A percentile compares a stretch with the other conserved stretches of the same genome.
Evolutionary conservation across 2,888 invertebrate genomes (phyloP).

Genomic region (Leptogaster cylindrica): DNA sequence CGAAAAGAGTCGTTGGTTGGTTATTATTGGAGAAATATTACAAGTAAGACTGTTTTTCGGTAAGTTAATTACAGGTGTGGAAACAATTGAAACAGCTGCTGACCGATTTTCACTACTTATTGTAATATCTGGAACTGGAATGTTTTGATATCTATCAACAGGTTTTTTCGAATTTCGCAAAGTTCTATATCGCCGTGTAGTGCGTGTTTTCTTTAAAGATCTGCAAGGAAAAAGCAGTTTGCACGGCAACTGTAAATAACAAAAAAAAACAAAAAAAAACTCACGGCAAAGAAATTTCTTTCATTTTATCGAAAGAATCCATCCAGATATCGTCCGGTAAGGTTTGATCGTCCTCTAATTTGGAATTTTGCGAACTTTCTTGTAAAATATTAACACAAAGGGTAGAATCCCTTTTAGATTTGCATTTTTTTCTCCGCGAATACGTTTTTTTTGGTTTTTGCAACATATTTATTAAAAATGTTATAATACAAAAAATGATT

Average conservation of each 20-base stretch:
- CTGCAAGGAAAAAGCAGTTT: no score
- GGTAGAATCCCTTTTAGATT: neutral
- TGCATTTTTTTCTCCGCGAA: neutral
- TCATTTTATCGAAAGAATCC: conserved; percentile 55
- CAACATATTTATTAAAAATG: neutral
- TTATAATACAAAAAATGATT: no score
- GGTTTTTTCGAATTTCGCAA: no score
- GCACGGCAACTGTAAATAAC: no score
- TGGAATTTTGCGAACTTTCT: no score
- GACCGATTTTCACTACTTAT: neutral
- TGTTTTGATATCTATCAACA: no score
- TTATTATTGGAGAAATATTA: neutral
- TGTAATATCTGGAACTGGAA: neutral
- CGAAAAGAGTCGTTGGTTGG: neutral
- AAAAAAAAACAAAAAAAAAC: no score
- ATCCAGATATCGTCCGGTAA: conserved; percentile 55
- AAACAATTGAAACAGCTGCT: neutral
- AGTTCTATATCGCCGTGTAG: no score
- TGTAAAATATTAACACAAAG: no score
- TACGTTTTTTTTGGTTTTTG: conserved; percentile 7
- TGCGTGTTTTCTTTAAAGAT: no score
- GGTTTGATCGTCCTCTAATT: conserved; percentile 50
- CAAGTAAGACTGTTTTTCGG: no score
- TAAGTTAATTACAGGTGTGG: conserved; percentile 12
- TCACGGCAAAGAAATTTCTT: neutral